phyloP scores from a whole-genome alignment of 2,797 vertebrate species.

The Spatula versicolor region DNA sequence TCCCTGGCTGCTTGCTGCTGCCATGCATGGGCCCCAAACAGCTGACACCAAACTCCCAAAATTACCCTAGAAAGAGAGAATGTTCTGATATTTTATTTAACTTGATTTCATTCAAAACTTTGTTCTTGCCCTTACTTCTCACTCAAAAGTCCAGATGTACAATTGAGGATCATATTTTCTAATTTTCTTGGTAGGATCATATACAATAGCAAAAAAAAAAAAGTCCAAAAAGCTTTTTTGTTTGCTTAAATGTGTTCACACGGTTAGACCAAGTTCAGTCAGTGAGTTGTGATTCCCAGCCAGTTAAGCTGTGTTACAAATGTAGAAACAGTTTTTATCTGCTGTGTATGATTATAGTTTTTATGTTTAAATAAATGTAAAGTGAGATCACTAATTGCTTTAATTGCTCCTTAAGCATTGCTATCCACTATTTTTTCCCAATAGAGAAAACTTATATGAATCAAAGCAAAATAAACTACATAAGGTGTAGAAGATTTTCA shows the following conservation, averaged over 20 bases:
- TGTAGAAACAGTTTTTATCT: background rate
- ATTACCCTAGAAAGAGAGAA: background rate
- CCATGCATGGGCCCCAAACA: background rate
- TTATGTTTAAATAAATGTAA: background rate
- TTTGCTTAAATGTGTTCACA: background rate
- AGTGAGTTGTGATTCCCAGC: background rate
- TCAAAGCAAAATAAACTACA: background rate
- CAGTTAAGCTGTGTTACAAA: background rate
- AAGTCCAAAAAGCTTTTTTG: background rate
- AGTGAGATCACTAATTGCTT: background rate
- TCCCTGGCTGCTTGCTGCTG: accelerated
- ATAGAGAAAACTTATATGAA: background rate
- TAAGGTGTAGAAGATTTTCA: background rate
- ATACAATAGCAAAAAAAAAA: background rate
- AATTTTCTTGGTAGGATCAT: background rate
- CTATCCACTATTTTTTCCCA: background rate
- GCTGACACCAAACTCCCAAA: accelerated
- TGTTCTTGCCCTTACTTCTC: background rate
- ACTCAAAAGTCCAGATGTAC: background rate
- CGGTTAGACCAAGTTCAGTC: background rate
- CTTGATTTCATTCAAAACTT: background rate
- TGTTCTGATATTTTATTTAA: background rate
- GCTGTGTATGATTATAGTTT: background rate
- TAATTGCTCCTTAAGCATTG: background rate
- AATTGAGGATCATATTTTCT: background rate